A percentile compares a stretch with the other conserved stretches of the same genome.
Conservation (phyloP, 35 echinoderm and acorn worm species). For the Chiridota heheva region DNA sequence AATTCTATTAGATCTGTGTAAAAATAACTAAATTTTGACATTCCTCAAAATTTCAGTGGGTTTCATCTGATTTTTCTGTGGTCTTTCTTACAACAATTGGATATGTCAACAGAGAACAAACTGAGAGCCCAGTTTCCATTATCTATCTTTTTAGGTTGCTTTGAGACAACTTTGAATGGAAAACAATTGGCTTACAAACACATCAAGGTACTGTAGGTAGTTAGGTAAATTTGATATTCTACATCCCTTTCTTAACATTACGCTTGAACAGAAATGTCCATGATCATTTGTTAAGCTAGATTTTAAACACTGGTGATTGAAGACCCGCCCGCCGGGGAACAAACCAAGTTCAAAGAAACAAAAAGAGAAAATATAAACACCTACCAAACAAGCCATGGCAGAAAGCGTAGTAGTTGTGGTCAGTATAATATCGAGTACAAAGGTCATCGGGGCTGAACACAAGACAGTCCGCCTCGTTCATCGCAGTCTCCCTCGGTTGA, state of each 20-base stretch:
- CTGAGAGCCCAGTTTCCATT: too few species aligned
- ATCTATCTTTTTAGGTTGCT: too few species aligned
- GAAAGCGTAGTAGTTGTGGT: constrained; percentile 96
- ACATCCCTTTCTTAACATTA: not conserved
- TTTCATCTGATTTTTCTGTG: too few species aligned
- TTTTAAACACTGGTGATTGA: not conserved
- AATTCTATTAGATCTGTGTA: too few species aligned
- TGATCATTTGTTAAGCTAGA: not conserved
- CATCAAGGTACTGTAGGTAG: not conserved
- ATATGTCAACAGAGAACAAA: too few species aligned
- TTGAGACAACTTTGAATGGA: too few species aligned
- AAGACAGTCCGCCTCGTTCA: constrained; percentile 58
- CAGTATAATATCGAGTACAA: constrained; percentile 70
- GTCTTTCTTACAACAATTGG: too few species aligned
- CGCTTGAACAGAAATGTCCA: not conserved
- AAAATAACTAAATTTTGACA: too few species aligned
- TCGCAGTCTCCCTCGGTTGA: constrained; percentile 64
- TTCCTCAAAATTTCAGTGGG: too few species aligned
- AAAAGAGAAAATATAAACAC: not conserved
- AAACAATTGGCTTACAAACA: not conserved
- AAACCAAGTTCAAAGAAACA: not conserved
- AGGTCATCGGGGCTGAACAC: constrained; percentile 78
- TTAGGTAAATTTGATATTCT: not conserved
- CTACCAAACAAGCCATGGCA: constrained; percentile 89
- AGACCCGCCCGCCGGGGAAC: not conserved